A percentile compares a stretch with the other conserved stretches of the same genome.
Evolutionary conservation across 1,140 invertebrate genomes (phyloP).

Genomic region (Protaetia brevitarsis): DNA sequence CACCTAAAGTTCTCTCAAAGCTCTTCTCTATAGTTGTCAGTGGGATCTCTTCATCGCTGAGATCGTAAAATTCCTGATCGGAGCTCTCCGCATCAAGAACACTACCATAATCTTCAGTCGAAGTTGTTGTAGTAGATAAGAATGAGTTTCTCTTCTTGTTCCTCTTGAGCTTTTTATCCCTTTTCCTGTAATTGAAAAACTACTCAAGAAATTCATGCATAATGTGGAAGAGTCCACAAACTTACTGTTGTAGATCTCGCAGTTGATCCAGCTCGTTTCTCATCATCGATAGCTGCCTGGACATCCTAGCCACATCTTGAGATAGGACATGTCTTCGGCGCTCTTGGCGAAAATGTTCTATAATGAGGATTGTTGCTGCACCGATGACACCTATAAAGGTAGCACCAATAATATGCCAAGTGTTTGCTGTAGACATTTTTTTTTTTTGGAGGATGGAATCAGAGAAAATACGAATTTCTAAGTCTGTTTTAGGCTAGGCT

Average conservation of each 20-base stretch:
- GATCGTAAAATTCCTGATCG: constrained; percentile 45
- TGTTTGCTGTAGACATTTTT: constrained; percentile 19
- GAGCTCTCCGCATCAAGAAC: constrained; percentile 41
- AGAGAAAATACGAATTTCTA: no score
- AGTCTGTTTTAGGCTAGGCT: no score
- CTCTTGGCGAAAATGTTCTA: constrained; percentile 60
- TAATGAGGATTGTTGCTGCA: constrained; percentile 61
- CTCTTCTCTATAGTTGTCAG: no score
- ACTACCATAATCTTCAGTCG: constrained; percentile 39
- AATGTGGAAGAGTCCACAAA: background rate
- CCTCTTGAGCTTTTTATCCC: background rate
- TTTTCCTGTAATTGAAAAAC: no score
- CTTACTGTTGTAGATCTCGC: background rate
- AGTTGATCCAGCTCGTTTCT: constrained; percentile 54
- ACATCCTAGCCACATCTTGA: constrained; percentile 54
- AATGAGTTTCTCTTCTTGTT: background rate
- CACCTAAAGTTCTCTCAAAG: constrained; percentile 29
- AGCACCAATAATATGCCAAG: constrained; percentile 47
- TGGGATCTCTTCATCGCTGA: constrained; percentile 42
- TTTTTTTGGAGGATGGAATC: background rate
- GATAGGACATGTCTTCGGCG: constrained; percentile 52
- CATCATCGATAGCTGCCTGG: constrained; percentile 53
- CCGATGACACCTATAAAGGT: constrained; percentile 62
- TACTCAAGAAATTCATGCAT: background rate
- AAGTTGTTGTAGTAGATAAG: constrained; percentile 21